A percentile compares a stretch with the other conserved stretches of the same genome.
phyloP scores from a whole-genome alignment of 2,113 vertebrate species.

The Toxotes jaculatrix region DNA sequence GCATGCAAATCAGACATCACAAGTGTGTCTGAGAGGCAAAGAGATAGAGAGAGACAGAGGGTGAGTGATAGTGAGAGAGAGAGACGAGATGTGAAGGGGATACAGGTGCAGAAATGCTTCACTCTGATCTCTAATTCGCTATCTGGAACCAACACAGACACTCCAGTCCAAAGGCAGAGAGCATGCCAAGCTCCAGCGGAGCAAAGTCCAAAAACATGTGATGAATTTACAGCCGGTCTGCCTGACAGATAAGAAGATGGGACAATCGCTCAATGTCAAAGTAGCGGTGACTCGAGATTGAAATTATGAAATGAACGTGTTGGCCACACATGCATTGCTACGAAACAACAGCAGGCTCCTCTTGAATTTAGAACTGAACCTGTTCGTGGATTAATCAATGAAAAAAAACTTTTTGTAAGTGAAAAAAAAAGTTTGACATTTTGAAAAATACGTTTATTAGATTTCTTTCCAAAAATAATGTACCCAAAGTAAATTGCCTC shows the following conservation, averaged over 20 bases:
- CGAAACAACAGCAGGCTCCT: background rate
- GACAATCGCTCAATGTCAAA: slow-evolving; percentile 47
- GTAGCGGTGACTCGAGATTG: background rate
- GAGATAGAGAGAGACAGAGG: background rate
- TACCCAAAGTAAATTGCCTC: no score
- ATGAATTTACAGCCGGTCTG: slow-evolving; percentile 43
- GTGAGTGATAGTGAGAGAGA: background rate
- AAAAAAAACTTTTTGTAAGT: background rate
- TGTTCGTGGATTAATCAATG: no score
- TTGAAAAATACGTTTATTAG: no score
- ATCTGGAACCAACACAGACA: slow-evolving; percentile 58
- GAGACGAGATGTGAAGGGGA: slow-evolving; percentile 62
- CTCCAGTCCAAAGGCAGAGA: slow-evolving; percentile 46
- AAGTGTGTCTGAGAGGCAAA: slow-evolving; percentile 33
- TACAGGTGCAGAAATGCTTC: slow-evolving; percentile 68
- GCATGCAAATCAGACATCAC: slow-evolving; percentile 36
- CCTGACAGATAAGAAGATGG: slow-evolving; percentile 39
- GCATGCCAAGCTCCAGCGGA: slow-evolving; percentile 37
- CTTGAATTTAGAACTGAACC: background rate
- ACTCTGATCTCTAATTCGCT: slow-evolving; percentile 62
- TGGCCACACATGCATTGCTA: no score
- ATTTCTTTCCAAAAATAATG: no score
- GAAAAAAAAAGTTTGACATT: no score
- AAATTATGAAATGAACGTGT: background rate
- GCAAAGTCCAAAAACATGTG: slow-evolving; percentile 31